Base-by-base conservation (phyloP, 2,888 invertebrate species). In the Lasioglossum leucozonium region DNA sequence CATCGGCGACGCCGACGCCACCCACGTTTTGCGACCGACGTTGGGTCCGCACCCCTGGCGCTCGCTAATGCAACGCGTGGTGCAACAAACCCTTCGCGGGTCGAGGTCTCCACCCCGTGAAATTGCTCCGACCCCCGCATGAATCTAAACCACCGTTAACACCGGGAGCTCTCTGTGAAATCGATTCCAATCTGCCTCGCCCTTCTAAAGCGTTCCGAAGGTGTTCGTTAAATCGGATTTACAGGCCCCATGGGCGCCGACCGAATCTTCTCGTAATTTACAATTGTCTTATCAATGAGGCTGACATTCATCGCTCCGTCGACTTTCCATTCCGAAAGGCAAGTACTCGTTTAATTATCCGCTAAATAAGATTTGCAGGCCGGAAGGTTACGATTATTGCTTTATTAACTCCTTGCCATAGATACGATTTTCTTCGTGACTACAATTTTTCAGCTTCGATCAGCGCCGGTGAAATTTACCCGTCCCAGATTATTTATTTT, bases 131-230 rank as follows among this genome's bases (percentile, higher is more conserved):
- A 65, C 58, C 44, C 81, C 73, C 47, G 37, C 30, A 30, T 58
- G 75, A 80, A 72, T 80, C 78, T 74, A 65, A 82, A 71, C 81
- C 79, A 65, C 81, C 77, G 72, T 79, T 58, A 73, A 82, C 72
- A 18, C 81, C 26, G 80, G 80, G 67, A 58, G 74, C 81, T 80
- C 77, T 79, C 74, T 30, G 26, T 62, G 82, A 84, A 87, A 88
- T 71, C 84, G 88, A 90, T 82, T 79, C 78, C 84, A 78, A 82
- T 85, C 83, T 69, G 22, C 79, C 34, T 11, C 65, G 26, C 55
- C 79, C 55, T 30, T 62, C 47, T 76, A 51, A 76, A 87, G 40
- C 40, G 73, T 77, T 40, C 79, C 74, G 26, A 16, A 71, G 77
- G 81, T 79, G 82, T 75, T 77, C 44, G 77, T 79, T 86, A 75